phyloP scores from a whole-genome alignment of 2,797 vertebrate genomes.

The Danio aesculapii region DNA sequence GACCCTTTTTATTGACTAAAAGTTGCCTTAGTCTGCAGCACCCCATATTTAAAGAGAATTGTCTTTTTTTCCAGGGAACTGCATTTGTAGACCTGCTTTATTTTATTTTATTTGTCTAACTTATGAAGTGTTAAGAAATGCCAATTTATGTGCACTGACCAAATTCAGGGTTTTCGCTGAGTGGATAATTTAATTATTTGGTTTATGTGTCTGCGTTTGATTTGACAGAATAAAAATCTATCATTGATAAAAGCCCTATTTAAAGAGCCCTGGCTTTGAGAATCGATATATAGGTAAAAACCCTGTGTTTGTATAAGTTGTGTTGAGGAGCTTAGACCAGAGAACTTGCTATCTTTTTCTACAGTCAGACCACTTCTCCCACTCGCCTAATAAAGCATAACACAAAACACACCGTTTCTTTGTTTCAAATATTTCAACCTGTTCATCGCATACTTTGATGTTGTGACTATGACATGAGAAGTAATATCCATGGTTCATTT shows the following conservation, averaged over 20 bases:
- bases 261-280: slow-evolving; percentile 47
- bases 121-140: slow-evolving; percentile 71
- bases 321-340: slow-evolving; percentile 72
- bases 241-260: slow-evolving; percentile 42
- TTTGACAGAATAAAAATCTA: slow-evolving; percentile 49
- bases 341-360: slow-evolving; percentile 73
- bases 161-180: slow-evolving; percentile 67
- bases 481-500: too few species aligned
- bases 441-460: too few species aligned
- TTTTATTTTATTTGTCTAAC: slow-evolving; percentile 69
- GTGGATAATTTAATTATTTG: slow-evolving; percentile 65
- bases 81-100: slow-evolving; percentile 73
- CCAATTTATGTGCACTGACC: slow-evolving; percentile 67
- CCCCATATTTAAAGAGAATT: slow-evolving; percentile 78
- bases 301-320: slow-evolving; percentile 66
- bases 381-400: slow-evolving; percentile 73
- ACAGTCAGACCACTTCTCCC: slow-evolving; percentile 62
- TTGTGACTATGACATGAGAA: too few species aligned
- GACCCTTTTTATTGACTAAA: slow-evolving; percentile 77
- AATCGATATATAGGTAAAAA: slow-evolving; percentile 43
- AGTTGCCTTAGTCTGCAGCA: slow-evolving; percentile 82
- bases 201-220: slow-evolving; percentile 55
- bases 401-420: slow-evolving; percentile 58
- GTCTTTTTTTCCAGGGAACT: slow-evolving; percentile 73
- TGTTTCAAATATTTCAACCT: background rate